Evolutionary conservation across 2,888 invertebrate genomes (phyloP).

Genomic region (Sarcophaga variegata): DNA sequence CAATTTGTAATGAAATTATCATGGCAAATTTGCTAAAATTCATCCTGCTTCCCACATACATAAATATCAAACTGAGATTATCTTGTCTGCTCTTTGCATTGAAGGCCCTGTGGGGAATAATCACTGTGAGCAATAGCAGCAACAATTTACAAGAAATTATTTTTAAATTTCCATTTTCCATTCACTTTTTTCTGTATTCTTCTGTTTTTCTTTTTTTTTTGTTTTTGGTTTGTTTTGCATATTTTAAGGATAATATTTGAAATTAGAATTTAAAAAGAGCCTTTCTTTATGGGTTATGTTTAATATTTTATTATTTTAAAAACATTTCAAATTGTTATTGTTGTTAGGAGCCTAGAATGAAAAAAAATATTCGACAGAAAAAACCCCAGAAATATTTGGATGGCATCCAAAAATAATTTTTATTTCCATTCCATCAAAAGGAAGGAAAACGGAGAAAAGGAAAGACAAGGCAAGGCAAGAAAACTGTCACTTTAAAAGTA

Average conservation of each 20-base stretch:
- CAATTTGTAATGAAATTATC: slow-evolving; percentile 1
- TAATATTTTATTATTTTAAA: not conserved
- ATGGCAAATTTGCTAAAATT: slow-evolving; percentile 9
- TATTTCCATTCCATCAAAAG: not conserved
- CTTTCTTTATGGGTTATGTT: not conserved
- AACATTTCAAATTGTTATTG: not conserved
- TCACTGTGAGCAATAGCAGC: not conserved
- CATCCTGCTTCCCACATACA: not conserved
- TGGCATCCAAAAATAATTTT: slow-evolving; percentile 21
- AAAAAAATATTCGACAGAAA: not conserved
- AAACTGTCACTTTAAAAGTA: slow-evolving; percentile 32
- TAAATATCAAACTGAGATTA: not conserved
- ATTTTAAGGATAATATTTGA: not conserved
- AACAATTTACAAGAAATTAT: not conserved
- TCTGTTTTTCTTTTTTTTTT: too few species aligned
- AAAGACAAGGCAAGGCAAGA: not conserved
- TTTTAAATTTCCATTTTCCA: not conserved
- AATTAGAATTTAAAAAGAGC: not conserved
- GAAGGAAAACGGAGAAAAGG: not conserved
- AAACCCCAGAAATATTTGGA: slow-evolving; percentile 30
- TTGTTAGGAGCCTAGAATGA: not conserved
- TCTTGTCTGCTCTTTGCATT: not conserved
- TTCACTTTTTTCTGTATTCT: too few species aligned
- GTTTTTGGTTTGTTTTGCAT: not conserved
- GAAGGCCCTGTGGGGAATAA: slow-evolving; percentile 22